Conservation (phyloP, 2,797 vertebrate species). For the Carcharodon carcharias region DNA sequence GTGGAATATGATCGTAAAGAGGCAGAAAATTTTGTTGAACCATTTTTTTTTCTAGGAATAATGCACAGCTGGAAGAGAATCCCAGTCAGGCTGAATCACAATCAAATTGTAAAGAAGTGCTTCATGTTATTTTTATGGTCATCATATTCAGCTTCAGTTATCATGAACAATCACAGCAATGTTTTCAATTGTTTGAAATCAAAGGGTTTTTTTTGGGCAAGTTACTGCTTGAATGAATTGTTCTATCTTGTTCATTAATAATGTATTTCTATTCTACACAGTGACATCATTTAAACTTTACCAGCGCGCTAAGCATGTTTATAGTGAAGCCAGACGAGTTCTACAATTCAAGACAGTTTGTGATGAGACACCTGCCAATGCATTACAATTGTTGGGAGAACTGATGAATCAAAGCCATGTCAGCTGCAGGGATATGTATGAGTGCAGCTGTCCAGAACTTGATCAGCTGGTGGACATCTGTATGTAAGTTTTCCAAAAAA, state of each 20-base stretch:
- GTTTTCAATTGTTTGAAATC: neutral
- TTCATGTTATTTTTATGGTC: conserved; percentile 52
- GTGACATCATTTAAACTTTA: conserved; percentile 69
- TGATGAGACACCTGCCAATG: conserved; percentile 59
- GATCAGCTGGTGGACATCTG: conserved; percentile 87
- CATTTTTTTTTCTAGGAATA: neutral
- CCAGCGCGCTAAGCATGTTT: conserved; percentile 88
- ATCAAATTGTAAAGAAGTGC: neutral
- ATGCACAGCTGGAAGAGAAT: neutral
- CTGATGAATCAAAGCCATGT: conserved; percentile 89
- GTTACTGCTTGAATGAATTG: neutral
- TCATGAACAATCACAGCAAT: neutral
- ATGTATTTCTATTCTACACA: conserved; percentile 2
- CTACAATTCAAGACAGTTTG: conserved; percentile 78
- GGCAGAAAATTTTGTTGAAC: neutral
- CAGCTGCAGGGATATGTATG: conserved; percentile 87
- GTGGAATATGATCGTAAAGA: neutral
- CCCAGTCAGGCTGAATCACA: neutral
- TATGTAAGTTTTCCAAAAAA: conserved; percentile 64
- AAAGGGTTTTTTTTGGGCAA: neutral
- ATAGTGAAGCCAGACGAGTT: conserved; percentile 82
- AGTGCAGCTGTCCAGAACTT: conserved; percentile 90
- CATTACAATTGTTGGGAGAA: conserved; percentile 70
- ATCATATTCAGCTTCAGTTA: conserved; percentile 39
- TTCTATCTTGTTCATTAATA: neutral